Evolutionary conservation across 2,113 vertebrate species (phyloP), one percentile per base, ranked within the genome.

Genomic region (Catagonus wagneri): DNA sequence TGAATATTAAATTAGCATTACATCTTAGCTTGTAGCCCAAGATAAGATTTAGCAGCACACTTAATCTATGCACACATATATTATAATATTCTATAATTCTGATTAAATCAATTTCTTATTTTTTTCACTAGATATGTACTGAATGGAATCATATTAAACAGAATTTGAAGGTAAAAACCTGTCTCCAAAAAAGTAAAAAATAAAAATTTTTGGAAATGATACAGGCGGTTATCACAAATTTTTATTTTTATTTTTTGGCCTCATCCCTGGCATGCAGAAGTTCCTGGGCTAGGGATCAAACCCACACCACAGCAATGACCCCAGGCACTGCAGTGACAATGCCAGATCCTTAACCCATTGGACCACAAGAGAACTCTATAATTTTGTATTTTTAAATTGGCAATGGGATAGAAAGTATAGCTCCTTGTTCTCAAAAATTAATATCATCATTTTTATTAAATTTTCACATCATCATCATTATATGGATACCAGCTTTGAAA

Each of bases 351-450:
- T n/a, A n/a, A n/a, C n/a, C n/a, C n/a, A n/a, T n/a, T n/a, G n/a
- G n/a, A n/a, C n/a, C n/a, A n/a, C n/a, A n/a, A n/a, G n/a, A n/a
- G n/a, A n/a, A n/a, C n/a, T n/a, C n/a, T n/a, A n/a, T n/a, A n/a
- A 88, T 63, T 66, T 80, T 44, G 14, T 36, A 83, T 83, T 84
- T 76, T 78, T 20, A 96, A 96, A 89, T 52, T 22, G 34, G 52
- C 19, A 66, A 52, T 17, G 6, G 50, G 32, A 63, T 34, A 93
- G 65, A 60, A 87, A 91, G 7, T 32, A 50, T 3, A 88, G 61
- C 16, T 50, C 15, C 34, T 63, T 65, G 34, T 50, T 63, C 7
- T 89, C 83, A 83, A 78, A 83, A 83, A 89, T 65, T 72, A 83
- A 23, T 32, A 76, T 44, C 6, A 74, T 39, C 36, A 27, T 25